phyloP scores from a whole-genome alignment of 2,797 vertebrate genomes.

The Cuculus canorus region DNA sequence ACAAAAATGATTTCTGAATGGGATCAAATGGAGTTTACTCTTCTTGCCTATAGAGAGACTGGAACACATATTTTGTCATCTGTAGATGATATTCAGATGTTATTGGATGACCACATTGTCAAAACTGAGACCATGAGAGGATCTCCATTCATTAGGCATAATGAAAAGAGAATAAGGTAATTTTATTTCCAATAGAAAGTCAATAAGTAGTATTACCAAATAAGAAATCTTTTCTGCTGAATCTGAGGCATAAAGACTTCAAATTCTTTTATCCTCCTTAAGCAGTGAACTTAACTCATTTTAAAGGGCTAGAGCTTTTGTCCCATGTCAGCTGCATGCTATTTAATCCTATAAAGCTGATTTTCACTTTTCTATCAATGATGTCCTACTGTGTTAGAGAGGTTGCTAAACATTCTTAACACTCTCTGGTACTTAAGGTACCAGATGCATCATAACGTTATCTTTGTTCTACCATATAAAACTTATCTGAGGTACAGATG shows the following conservation, averaged over 20 bases:
- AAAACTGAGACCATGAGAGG: conserved; percentile 91
- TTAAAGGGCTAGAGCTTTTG: neutral
- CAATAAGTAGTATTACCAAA: neutral
- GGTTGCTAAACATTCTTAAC: neutral
- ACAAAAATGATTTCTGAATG: conserved; percentile 81
- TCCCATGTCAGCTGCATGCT: neutral
- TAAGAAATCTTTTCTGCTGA: neutral
- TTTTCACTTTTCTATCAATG: neutral
- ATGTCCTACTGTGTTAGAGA: neutral
- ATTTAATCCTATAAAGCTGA: neutral
- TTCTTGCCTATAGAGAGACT: conserved; percentile 84
- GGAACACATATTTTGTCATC: conserved; percentile 86
- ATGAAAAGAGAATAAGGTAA: conserved; percentile 85
- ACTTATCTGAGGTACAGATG: neutral
- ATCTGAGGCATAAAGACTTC: neutral
- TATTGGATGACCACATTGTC: conserved; percentile 87
- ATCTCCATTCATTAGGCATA: conserved; percentile 88
- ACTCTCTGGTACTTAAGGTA: neutral
- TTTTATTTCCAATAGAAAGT: neutral
- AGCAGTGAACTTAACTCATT: neutral
- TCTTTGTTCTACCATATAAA: neutral
- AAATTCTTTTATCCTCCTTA: neutral
- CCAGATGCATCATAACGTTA: neutral
- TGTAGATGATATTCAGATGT: conserved; percentile 87
- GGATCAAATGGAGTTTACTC: conserved; percentile 81